Evolutionary conservation across 2,888 invertebrate species (phyloP).

Genomic region (Coecobrya sp.): DNA sequence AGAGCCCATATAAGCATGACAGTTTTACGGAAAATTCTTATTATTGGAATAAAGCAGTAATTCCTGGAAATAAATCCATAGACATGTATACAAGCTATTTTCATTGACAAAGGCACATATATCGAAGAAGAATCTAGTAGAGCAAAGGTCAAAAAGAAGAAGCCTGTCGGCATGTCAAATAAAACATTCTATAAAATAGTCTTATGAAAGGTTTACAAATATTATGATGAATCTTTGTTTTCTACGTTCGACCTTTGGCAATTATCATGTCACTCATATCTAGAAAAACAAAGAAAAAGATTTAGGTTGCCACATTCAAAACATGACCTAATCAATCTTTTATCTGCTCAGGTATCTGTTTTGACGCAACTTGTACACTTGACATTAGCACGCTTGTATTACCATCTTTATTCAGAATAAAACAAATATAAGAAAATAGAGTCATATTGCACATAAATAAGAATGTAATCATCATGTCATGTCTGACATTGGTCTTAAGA

Average conservation of each 20-base stretch:
- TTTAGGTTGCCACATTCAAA: background rate
- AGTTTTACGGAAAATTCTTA: too few species aligned
- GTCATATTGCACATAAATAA: background rate
- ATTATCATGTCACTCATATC: background rate
- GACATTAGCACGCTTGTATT: background rate
- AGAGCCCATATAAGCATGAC: too few species aligned
- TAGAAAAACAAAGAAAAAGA: background rate
- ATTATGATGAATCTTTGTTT: background rate
- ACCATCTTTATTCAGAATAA: background rate
- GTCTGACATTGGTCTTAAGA: background rate
- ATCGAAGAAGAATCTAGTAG: too few species aligned
- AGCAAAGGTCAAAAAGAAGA: too few species aligned
- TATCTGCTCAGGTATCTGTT: background rate
- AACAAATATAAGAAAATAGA: background rate
- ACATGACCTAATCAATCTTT: conserved; percentile 25
- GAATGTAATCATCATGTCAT: background rate
- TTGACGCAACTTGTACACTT: background rate
- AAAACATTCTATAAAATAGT: too few species aligned
- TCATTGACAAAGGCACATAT: too few species aligned
- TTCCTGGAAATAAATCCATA: too few species aligned
- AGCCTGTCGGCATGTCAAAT: too few species aligned
- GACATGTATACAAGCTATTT: too few species aligned
- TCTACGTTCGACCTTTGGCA: background rate
- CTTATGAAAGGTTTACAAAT: background rate
- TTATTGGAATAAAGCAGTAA: too few species aligned